These are phyloP conservation scores for Orestias chungarensis DNA, from an alignment of 2,797 vertebrate genomes.

Conservation along the genomic window DNA sequence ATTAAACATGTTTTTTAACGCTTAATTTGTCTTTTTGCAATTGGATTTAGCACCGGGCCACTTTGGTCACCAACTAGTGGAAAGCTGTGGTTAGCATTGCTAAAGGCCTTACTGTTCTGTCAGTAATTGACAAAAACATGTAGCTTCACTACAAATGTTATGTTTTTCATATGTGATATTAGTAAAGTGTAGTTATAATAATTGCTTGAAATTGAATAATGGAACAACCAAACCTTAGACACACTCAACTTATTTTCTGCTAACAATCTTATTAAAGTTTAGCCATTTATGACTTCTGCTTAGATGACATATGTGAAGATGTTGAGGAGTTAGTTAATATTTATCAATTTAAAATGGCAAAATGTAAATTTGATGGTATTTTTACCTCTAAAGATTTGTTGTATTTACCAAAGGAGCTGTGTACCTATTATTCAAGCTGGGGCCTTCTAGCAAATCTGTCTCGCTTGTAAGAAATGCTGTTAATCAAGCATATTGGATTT, in stretches of 20 bases:
- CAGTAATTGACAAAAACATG: background rate
- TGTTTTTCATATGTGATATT: background rate
- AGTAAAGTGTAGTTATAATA: background rate
- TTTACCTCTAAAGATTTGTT: constrained; percentile 9
- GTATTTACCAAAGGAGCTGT: constrained; percentile 23
- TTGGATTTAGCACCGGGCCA: background rate
- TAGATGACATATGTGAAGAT: too few relatives aligned
- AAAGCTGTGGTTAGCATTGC: background rate
- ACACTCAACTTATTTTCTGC: background rate
- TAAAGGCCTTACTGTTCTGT: background rate
- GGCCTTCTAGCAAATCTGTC: constrained; percentile 33
- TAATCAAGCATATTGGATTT: constrained; percentile 1
- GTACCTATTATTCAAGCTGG: constrained; percentile 4
- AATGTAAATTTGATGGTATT: constrained; percentile 11
- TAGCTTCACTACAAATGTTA: background rate
- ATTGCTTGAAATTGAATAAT: background rate
- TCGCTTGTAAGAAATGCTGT: constrained; percentile 10
- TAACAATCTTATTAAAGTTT: background rate
- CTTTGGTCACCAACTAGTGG: background rate
- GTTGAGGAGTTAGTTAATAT: background rate
- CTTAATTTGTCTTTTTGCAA: background rate
- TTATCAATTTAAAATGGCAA: constrained; percentile 14
- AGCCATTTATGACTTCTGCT: background rate
- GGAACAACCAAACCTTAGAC: background rate
- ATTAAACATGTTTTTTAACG: background rate